Conservation (phyloP, 2,113 vertebrate species). For the Phrynosoma platyrhinos region DNA sequence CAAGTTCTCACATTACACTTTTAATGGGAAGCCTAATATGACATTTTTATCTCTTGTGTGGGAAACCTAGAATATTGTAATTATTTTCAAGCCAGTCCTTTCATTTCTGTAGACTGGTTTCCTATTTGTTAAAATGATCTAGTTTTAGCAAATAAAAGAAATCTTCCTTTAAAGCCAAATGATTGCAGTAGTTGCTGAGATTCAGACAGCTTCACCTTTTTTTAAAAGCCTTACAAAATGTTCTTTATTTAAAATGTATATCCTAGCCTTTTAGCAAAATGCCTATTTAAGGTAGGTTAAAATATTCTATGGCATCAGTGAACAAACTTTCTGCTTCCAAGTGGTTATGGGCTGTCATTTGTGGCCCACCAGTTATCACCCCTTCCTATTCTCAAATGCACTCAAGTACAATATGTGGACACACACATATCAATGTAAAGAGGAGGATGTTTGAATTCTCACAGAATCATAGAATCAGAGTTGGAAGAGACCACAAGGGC, state of each 20-base stretch:
- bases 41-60: background rate
- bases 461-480: too few species aligned
- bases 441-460: too few species aligned
- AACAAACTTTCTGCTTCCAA: too few species aligned
- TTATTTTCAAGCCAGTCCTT: background rate
- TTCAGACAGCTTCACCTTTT: slow-evolving; percentile 18
- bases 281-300: too few species aligned
- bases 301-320: too few species aligned
- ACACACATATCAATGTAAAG: background rate
- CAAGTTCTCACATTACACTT: background rate
- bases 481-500: too few species aligned
- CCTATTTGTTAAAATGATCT: background rate
- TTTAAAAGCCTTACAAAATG: too few species aligned
- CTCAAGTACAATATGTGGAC: background rate
- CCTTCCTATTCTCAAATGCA: too few species aligned
- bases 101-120: background rate
- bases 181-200: slow-evolving; percentile 9
- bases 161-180: slow-evolving; percentile 50
- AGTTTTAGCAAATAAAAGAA: slow-evolving; percentile 31
- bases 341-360: too few species aligned
- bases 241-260: too few species aligned
- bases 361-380: too few species aligned
- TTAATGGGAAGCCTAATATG: background rate
- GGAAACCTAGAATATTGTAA: background rate
- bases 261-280: too few species aligned